Conservation (phyloP, 1,140 invertebrate genomes). For the Amyelois transitella region DNA sequence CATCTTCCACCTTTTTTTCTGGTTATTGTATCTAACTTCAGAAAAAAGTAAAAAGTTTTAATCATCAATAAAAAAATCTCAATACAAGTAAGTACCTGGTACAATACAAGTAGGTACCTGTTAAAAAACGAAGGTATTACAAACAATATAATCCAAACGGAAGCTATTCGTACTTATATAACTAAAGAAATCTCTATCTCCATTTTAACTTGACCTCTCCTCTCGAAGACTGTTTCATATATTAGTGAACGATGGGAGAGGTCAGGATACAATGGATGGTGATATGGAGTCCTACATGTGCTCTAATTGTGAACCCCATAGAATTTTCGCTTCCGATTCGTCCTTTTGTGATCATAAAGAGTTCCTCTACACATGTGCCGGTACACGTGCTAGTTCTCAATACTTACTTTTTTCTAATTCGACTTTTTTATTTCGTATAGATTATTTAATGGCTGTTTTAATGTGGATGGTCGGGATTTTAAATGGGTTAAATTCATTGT, state of each 20-base stretch:
- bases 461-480: background rate
- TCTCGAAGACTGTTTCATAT: background rate
- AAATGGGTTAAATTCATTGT: background rate
- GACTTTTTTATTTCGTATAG: constrained; percentile 9
- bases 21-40: no score
- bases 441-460: background rate
- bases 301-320: constrained; percentile 17
- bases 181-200: constrained; percentile 1
- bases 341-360: constrained; percentile 15
- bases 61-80: background rate
- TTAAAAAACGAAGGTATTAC: background rate
- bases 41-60: no score
- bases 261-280: background rate
- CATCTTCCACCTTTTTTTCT: no score
- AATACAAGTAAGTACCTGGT: background rate
- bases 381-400: constrained; percentile 21
- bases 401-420: constrained; percentile 19
- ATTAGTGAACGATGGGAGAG: constrained; percentile 1
- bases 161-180: constrained; percentile 5
- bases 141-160: constrained; percentile 2
- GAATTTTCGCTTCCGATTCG: constrained; percentile 20
- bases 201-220: background rate
- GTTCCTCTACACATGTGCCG: constrained; percentile 18
- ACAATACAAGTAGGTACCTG: background rate
- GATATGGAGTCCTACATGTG: background rate